Conservation (phyloP, 1,140 invertebrate species). For the Trichonephila clavipes region DNA sequence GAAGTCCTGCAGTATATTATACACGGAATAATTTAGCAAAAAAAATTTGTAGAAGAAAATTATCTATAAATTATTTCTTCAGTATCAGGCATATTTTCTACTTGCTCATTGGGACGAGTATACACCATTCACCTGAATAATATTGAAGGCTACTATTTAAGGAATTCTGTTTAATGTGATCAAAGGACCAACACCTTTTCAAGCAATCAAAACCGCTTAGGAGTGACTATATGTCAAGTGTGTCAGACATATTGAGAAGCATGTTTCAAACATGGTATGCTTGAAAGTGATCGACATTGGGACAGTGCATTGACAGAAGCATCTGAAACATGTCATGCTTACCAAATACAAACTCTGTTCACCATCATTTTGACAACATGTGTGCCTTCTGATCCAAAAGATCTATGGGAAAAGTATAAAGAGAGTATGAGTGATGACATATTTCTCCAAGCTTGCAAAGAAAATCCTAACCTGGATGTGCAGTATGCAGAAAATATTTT, state of each 20-base stretch:
- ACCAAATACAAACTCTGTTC: too few relatives aligned
- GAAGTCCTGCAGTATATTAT: constrained; percentile 79
- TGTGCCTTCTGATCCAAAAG: too few relatives aligned
- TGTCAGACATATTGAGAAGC: not conserved
- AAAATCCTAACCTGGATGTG: not conserved
- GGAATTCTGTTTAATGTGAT: too few relatives aligned
- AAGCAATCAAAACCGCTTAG: too few relatives aligned
- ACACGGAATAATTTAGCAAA: constrained; percentile 78
- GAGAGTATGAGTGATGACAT: not conserved
- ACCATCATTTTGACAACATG: too few relatives aligned
- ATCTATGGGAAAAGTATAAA: too few relatives aligned
- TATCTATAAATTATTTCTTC: not conserved
- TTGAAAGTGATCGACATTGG: constrained; percentile 34
- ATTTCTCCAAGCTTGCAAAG: not conserved
- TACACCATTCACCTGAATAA: not conserved
- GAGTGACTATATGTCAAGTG: not conserved
- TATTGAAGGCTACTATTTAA: too few relatives aligned
- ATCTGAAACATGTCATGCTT: not conserved
- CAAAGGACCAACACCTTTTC: too few relatives aligned
- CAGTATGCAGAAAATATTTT: not conserved
- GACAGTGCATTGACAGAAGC: not conserved
- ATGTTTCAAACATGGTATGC: not conserved
- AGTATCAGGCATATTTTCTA: not conserved
- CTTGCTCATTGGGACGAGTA: not conserved
- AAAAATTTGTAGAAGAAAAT: not conserved